Base-by-base conservation (phyloP, 2,888 invertebrate genomes). In the Eueremaeus valkanovi region DNA sequence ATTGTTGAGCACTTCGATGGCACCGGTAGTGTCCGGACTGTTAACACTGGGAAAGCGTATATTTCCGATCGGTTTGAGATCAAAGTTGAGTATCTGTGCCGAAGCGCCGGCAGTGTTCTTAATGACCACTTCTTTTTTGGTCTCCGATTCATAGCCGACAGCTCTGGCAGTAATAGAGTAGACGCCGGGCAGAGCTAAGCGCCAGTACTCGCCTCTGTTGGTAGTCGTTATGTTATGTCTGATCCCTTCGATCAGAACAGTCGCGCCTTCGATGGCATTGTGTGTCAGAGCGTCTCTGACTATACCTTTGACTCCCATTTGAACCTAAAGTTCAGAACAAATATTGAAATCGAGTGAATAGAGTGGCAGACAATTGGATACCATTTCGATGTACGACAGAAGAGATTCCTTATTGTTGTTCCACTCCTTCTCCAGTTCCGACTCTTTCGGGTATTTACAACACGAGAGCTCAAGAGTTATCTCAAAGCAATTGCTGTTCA, bases 161-260 rank as follows among this genome's bases (percentile, higher is more conserved):
- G 91, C 91, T 49, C 85, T 81, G 0, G 89, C 92, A 78, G 87
- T 88, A 78, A 96, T 85, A 36, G 87, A 87, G 83, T 97, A 98
- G 5, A 86, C 86, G 77, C 96, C 97, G 0, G 97, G 96, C 24
- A 92, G 85, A 36, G 99, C 85, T 72, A 99, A 85, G 77, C 99
- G 87, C 97, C 98, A 99, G 85, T 90, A 99, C 83, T 96, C 94
- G 6, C 99, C 99, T 27, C 88, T 86, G 58, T 86, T 86, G 0
- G 92, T 91, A 0, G 92, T 90, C 0, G 88, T 88, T 16, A 98
- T 87, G 74, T 89, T 88, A 83, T 97, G 95, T 72, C 89, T 85
- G 76, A 95, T 89, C 0, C 91, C 91, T 58, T 87, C 86, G 1
- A 98, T 90, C 33, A 86, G 84, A 66, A 99, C 87, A 78, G 87